These are phyloP conservation scores for Sturmia bella DNA, from an alignment of 2,888 invertebrate genomes.

Conservation along the genomic window DNA sequence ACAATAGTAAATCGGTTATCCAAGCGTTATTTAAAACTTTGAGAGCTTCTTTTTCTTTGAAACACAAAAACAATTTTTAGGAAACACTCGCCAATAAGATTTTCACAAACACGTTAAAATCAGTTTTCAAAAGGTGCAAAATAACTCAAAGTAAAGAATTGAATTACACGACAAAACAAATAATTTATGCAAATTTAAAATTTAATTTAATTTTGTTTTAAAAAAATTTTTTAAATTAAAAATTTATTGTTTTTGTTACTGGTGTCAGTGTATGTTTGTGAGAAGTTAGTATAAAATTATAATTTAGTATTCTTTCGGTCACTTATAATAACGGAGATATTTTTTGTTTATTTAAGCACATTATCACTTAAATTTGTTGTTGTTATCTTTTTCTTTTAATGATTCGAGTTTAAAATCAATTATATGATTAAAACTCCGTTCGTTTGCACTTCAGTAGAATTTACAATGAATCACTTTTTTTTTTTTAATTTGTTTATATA, in stretches of 20 bases:
- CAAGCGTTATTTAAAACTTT: conserved; percentile 60
- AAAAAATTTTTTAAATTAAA: neutral
- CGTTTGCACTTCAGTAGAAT: conserved; percentile 29
- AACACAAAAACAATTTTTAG: conserved; percentile 11
- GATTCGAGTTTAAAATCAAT: conserved; percentile 36
- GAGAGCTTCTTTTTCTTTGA: conserved; percentile 3
- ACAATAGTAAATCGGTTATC: conserved; percentile 59
- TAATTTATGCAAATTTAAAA: conserved; percentile 63
- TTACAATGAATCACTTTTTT: conserved; percentile 62
- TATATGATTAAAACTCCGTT: conserved; percentile 14
- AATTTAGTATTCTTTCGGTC: conserved; percentile 1
- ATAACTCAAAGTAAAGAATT: conserved; percentile 1
- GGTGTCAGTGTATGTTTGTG: neutral
- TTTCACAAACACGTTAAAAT: neutral
- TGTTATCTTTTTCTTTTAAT: conserved; percentile 5
- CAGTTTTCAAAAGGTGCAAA: conserved; percentile 37
- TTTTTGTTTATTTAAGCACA: conserved; percentile 9
- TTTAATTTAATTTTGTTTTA: conserved; percentile 28
- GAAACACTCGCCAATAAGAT: conserved; percentile 39
- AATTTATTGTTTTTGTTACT: neutral
- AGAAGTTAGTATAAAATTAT: neutral
- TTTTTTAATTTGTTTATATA: neutral
- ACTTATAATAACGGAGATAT: conserved; percentile 31
- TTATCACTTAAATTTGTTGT: conserved; percentile 34
- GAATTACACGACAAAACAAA: conserved; percentile 13